Evolutionary conservation across 2,113 vertebrate genomes (phyloP), one percentile per base, ranked within the genome.

Genomic region (Ceuthmochares aereus): DNA sequence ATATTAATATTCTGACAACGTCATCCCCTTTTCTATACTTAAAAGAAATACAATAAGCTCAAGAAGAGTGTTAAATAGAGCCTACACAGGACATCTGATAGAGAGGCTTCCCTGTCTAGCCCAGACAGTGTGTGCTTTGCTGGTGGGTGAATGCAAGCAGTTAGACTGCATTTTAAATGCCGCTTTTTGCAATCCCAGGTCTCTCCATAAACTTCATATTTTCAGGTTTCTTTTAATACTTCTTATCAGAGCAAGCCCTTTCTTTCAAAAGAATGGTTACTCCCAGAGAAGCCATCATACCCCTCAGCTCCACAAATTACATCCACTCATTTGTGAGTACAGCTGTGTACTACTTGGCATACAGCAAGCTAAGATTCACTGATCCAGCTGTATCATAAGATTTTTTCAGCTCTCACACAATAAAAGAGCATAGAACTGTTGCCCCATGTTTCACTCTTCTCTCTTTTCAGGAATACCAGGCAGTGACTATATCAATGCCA

Each of bases 401-500:
- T 14, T 49, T 55, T 70, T 54, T 70, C 40, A 62, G 25, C 10
- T 14, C 6, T 58, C 37, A 34, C 68, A 1, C 22, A 68, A 11
- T 4, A 37, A 13, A 18, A 45, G n/a, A 64, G 29, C 19, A 49
- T 6, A 26, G 40, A 79, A 79, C 32, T 34, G 12, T 12, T 80
- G 14, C 42, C 67, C 21, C 3, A 1, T n/a, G 2, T 89, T 52
- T 91, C 66, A 62, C 15, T 84, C 9, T 84, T 34, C 36, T 97
- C 84, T 92, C 81, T 97, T 98, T 97, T 4, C 95, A 99, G 99
- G 99, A 58, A 99, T 99, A 93, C 99, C 99, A 19, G 99, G 99
- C 94, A 99, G 99, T 36, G 99, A 99, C 97, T 99, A 99, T 80
- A 99, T 99, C 95, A 99, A 99, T 78, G 98, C 99, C 82, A 99